These are phyloP conservation scores for Armadillidium nasatum DNA, from an alignment of 1,140 invertebrate species.

Conservation along the genomic window DNA sequence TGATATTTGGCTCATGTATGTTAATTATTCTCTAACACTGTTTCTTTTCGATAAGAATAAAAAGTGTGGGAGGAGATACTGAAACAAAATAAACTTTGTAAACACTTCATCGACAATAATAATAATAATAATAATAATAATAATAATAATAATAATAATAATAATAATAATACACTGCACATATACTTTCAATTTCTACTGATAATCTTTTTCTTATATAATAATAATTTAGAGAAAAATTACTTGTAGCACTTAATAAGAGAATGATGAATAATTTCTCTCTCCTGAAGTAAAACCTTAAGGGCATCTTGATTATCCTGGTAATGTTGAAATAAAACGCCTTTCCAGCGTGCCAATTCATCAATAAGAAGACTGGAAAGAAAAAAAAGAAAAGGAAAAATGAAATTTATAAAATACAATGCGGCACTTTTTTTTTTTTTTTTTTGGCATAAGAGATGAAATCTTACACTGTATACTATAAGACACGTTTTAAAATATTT, in stretches of 20 bases:
- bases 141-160: no score
- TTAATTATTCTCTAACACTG: no score
- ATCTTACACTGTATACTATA: constrained; percentile 29
- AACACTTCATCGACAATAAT: no score
- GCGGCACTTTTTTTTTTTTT: no score
- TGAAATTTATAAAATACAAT: no score
- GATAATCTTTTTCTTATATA: neutral
- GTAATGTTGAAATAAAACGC: constrained; percentile 52
- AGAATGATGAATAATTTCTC: neutral
- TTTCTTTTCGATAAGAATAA: no score
- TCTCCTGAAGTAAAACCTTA: constrained; percentile 31
- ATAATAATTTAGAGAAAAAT: neutral
- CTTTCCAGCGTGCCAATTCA: constrained; percentile 79
- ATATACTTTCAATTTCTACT: no score
- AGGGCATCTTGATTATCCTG: constrained; percentile 48
- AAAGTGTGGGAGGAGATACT: no score
- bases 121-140: neutral
- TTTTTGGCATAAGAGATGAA: no score
- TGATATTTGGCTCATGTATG: no score
- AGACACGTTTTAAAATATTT: constrained; percentile 30
- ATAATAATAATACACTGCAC: no score
- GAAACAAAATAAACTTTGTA: no score
- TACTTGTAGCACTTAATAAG: neutral
- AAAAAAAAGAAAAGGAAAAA: constrained; percentile 26
- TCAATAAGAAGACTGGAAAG: constrained; percentile 75